Evolutionary conservation across 2,888 invertebrate species (phyloP).

Genomic region (Nomada ruficornis): DNA sequence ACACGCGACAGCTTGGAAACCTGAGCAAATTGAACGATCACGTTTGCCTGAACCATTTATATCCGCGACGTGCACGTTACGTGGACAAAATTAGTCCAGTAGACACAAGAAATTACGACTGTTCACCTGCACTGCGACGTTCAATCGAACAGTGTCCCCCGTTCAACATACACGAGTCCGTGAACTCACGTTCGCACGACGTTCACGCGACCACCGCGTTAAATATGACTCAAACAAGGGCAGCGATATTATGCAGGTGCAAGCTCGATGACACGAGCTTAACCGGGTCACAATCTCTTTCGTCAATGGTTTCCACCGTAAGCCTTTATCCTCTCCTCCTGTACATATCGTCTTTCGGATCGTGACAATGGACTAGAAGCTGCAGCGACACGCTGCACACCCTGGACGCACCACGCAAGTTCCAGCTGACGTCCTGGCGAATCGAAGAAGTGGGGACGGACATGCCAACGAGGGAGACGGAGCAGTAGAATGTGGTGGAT

Average conservation of each 20-base stretch:
- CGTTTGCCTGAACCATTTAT: constrained; percentile 16
- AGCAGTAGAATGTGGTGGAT: constrained; percentile 26
- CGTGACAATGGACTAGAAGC: constrained; percentile 68
- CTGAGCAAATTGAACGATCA: constrained; percentile 4
- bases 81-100: neutral
- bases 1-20: constrained; percentile 23
- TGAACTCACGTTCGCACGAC: neutral
- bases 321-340: constrained; percentile 32
- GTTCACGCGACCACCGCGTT: neutral
- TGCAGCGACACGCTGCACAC: constrained; percentile 68
- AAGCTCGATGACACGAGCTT: constrained; percentile 5
- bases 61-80: constrained; percentile 24
- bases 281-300: neutral
- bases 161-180: constrained; percentile 4
- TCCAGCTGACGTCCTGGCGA: constrained; percentile 72
- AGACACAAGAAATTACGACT: constrained; percentile 12
- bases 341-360: constrained; percentile 61
- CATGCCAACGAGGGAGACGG: constrained; percentile 39
- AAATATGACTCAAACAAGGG: neutral
- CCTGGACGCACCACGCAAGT: constrained; percentile 71
- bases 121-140: constrained; percentile 12
- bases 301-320: constrained; percentile 8
- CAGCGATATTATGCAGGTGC: neutral
- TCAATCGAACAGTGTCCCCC: neutral
- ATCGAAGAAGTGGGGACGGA: constrained; percentile 64